A percentile compares a stretch with the other conserved stretches of the same genome.
These are phyloP conservation scores for Corythoichthys intestinalis DNA, from an alignment of 2,113 vertebrate species.

Conservation along the genomic window DNA sequence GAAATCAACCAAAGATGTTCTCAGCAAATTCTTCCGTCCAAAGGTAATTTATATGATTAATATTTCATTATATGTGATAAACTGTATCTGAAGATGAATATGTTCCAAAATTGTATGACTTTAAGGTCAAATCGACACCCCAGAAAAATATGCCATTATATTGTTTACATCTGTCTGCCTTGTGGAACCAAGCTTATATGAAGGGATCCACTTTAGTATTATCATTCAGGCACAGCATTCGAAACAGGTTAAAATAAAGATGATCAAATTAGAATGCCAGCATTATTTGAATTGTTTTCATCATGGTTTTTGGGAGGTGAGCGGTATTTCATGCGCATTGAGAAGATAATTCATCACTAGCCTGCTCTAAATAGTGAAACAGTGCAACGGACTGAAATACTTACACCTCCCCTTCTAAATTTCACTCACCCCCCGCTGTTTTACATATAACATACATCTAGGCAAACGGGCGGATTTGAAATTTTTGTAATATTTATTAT, in stretches of 20 bases:
- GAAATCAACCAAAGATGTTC: slow-evolving; percentile 67
- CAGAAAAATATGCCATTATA: not conserved
- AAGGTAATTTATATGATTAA: slow-evolving; percentile 75
- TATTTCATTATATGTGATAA: not conserved
- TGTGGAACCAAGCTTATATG: not conserved
- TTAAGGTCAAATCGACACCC: not conserved
- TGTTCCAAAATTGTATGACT: not conserved
- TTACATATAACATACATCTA: no score
- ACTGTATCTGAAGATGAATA: not conserved
- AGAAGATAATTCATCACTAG: not conserved
- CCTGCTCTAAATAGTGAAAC: no score
- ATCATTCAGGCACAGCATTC: not conserved
- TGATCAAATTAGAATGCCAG: not conserved
- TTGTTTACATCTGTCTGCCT: not conserved
- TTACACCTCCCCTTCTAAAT: no score
- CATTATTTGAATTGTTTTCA: not conserved
- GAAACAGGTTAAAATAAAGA: not conserved
- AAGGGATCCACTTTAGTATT: not conserved
- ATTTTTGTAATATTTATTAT: no score
- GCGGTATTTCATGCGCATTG: not conserved
- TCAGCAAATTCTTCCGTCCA: slow-evolving; percentile 85
- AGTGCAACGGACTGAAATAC: no score
- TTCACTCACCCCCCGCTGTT: no score
- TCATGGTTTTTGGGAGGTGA: not conserved
- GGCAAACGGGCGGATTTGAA: no score